A percentile compares a stretch with the other conserved stretches of the same genome.
Evolutionary conservation across 2,888 invertebrate species (phyloP).

Genomic region (Atherix ibis): DNA sequence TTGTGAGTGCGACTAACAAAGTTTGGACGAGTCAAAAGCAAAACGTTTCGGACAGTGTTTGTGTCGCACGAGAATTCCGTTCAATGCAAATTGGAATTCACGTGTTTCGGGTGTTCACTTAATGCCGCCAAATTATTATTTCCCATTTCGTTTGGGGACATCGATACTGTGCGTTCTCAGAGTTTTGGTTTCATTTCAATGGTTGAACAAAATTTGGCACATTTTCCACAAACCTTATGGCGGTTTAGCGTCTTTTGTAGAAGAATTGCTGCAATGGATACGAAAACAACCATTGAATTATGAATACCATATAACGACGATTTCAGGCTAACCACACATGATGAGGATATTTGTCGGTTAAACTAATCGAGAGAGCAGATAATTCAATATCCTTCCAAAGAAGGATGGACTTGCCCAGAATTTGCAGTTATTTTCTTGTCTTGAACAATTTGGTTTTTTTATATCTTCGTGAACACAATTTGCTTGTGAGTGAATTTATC

Average conservation of each 20-base stretch:
- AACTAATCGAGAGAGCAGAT: no score
- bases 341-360: no score
- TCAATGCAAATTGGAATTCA: constrained; percentile 22
- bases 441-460: no score
- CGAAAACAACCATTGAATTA: no score
- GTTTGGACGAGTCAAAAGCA: no score
- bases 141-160: neutral
- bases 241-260: neutral
- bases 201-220: neutral
- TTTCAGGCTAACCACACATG: no score
- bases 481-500: no score
- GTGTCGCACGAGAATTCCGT: constrained; percentile 28
- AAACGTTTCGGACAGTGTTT: neutral
- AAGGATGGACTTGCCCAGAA: no score
- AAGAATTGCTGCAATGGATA: neutral
- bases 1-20: neutral
- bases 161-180: neutral
- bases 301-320: no score
- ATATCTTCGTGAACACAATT: no score
- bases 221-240: neutral
- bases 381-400: no score
- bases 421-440: no score
- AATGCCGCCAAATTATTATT: neutral
- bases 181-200: neutral
- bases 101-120: constrained; percentile 11